These are phyloP conservation scores for Myanophis thanlyinensis DNA, from an alignment of 2,113 vertebrate genomes.

Conservation along the genomic window DNA sequence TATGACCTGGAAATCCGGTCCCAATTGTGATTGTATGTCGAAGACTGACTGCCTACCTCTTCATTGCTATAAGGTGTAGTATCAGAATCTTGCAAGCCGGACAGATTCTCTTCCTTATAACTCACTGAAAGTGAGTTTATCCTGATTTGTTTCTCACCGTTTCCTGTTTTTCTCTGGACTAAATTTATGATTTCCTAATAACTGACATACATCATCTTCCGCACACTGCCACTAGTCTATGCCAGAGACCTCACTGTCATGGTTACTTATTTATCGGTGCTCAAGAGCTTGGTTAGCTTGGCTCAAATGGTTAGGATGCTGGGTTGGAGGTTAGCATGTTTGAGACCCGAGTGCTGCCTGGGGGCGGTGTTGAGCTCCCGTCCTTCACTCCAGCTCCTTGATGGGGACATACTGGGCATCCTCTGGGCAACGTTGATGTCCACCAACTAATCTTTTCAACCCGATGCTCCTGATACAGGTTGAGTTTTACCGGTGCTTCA, in stretches of 20 bases:
- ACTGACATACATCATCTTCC: background rate
- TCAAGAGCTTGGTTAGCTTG: too few relatives aligned
- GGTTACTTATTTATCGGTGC: background rate
- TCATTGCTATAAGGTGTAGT: background rate
- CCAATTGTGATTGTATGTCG: too few relatives aligned
- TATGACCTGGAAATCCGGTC: too few relatives aligned
- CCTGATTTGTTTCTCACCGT: background rate
- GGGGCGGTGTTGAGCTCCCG: too few relatives aligned
- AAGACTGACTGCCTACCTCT: background rate
- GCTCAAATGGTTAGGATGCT: too few relatives aligned
- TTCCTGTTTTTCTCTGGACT: background rate
- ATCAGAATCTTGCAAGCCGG: background rate
- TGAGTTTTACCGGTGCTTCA: background rate
- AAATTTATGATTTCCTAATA: background rate
- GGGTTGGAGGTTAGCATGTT: too few relatives aligned
- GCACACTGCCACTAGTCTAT: background rate
- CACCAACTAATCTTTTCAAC: background rate
- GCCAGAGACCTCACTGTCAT: background rate
- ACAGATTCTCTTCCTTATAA: background rate
- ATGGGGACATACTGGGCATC: too few relatives aligned
- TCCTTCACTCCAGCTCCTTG: too few relatives aligned
- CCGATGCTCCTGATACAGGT: background rate
- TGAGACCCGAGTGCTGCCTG: too few relatives aligned
- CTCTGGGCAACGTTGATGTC: background rate
- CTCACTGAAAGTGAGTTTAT: background rate